Conservation (phyloP, 2,888 invertebrate species). For the Acanthococcus lagerstroemiae region DNA sequence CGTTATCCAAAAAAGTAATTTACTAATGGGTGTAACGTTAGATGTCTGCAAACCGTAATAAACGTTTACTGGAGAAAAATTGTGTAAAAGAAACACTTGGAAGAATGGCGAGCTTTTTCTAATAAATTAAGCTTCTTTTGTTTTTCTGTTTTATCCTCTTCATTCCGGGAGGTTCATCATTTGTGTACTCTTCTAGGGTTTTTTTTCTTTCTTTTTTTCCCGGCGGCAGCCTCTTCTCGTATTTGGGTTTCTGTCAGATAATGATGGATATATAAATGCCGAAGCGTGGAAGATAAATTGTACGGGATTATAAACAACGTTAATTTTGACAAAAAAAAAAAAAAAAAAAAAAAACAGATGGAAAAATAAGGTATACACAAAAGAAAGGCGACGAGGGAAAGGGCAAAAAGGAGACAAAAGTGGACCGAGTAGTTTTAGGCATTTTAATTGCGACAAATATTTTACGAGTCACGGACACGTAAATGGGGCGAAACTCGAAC, state of each 20-base stretch:
- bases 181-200: slow-evolving; percentile 2
- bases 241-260: neutral
- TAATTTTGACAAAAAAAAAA: neutral
- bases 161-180: slow-evolving; percentile 6
- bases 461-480: no score
- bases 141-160: slow-evolving; percentile 8
- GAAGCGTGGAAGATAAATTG: no score
- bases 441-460: no score
- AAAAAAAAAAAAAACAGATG: neutral
- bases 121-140: slow-evolving; percentile 26
- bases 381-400: neutral
- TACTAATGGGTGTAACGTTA: slow-evolving; percentile 23
- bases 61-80: slow-evolving; percentile 25
- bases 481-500: no score
- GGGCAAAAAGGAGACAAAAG: no score
- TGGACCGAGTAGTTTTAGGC: no score
- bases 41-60: slow-evolving; percentile 15
- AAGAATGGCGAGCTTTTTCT: slow-evolving; percentile 19
- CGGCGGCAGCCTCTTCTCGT: neutral
- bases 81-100: slow-evolving; percentile 21
- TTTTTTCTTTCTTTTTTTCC: neutral
- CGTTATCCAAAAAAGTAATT: slow-evolving; percentile 25
- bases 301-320: neutral
- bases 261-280: no score
- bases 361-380: neutral